These are phyloP conservation scores for Antheraea pernyi DNA, from an alignment of 1,140 invertebrate genomes.

Conservation along the genomic window DNA sequence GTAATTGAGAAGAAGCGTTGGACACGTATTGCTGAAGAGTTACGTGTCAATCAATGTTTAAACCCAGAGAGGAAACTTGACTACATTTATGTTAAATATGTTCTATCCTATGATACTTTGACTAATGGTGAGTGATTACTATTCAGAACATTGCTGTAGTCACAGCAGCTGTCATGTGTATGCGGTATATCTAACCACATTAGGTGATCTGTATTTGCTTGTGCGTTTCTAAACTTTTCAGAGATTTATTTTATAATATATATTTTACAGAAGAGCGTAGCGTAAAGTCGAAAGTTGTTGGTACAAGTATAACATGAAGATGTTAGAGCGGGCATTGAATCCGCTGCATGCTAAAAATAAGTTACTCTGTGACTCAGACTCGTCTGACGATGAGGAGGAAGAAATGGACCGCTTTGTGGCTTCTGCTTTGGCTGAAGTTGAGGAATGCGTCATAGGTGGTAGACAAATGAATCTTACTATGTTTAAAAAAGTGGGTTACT, in stretches of 20 bases:
- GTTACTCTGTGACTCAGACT: constrained; percentile 39
- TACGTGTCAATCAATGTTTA: constrained; percentile 88
- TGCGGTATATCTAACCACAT: no score
- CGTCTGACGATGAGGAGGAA: constrained; percentile 49
- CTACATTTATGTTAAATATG: constrained; percentile 95
- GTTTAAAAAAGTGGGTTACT: constrained; percentile 81
- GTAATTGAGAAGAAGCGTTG: constrained; percentile 95
- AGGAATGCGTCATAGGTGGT: constrained; percentile 90
- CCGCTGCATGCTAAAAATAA: constrained; percentile 66
- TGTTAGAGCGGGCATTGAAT: constrained; percentile 79
- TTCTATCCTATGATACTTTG: constrained; percentile 94
- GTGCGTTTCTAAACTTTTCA: no score
- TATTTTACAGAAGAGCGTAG: constrained; percentile 82
- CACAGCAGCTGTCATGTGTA: neutral
- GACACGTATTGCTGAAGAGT: constrained; percentile 92
- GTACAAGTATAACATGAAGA: constrained; percentile 79
- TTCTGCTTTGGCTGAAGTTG: constrained; percentile 80
- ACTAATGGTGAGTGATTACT: constrained; percentile 80
- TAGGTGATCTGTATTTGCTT: no score
- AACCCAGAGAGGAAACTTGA: constrained; percentile 92
- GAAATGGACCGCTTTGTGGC: constrained; percentile 66
- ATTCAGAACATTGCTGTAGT: no score
- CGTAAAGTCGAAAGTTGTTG: constrained; percentile 89
- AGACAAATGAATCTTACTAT: constrained; percentile 89
- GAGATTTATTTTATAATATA: neutral